Evolutionary conservation across 30 jellyfish, hydroid and myxozoan species (phyloP), one percentile per base, ranked within the genome.

Genomic region (Aurelia aurita): DNA sequence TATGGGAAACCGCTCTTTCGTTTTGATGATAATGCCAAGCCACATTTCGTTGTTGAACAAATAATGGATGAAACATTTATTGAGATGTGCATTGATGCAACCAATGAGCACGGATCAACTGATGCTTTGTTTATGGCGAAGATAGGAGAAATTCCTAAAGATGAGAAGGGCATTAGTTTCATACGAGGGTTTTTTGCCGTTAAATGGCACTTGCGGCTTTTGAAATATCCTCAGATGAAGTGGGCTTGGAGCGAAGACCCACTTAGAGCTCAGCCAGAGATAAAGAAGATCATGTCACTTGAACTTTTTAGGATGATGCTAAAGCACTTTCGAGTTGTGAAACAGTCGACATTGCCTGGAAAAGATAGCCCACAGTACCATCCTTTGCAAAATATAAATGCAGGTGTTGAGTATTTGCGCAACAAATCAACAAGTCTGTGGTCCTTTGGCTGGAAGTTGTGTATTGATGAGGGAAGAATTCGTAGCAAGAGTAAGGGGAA

Each of bases 341-440:
- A 65, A 65, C 21, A 27, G 8, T 20, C 11, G 5, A 19, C 19
- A 49, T 29, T 65, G 11, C 77, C 53, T 5, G 20, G 18, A 5
- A 65, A 65, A 65, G 77, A 22, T 8, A 21, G 22, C 27, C 77
- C 49, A 20, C 53, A 65, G 8, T 65, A 20, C 53, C 47, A 65
- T 65, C 77, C 77, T n/a, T 8, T 65, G 49, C 77, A 65, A 53
- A 65, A n/a, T 65, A 65, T 65, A 7, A 65, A 65, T 34, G 21
- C n/a, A n/a, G n/a, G n/a, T n/a, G n/a, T n/a, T n/a, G n/a, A n/a
- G n/a, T n/a, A n/a, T n/a, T n/a, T n/a, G n/a, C n/a, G n/a, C n/a
- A n/a, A n/a, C n/a, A n/a, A n/a, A n/a, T n/a, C n/a, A n/a, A n/a
- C n/a, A n/a, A n/a, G n/a, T n/a, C n/a, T n/a, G n/a, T n/a, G n/a